phyloP scores from a whole-genome alignment of 1,140 invertebrate species.

The Lasioglossum baleicum region DNA sequence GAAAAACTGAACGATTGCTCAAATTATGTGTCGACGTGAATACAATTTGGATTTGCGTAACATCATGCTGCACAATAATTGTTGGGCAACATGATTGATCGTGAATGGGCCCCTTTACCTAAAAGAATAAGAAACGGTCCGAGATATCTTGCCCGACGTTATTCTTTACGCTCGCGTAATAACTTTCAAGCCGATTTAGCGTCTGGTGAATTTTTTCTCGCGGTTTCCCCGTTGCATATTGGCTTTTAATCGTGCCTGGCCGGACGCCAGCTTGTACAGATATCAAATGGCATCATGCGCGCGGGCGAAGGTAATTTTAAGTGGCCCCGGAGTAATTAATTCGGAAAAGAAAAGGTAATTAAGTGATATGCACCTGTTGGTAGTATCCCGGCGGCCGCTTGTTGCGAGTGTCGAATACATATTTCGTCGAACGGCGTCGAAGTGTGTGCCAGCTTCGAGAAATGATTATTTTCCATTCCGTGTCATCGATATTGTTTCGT shows the following conservation, averaged over 20 bases:
- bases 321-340: conserved; percentile 46
- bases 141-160: too few relatives aligned
- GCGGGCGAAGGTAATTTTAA: conserved; percentile 52
- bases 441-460: background rate
- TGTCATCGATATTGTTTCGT: background rate
- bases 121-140: too few relatives aligned
- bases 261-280: conserved; percentile 34
- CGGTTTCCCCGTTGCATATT: conserved; percentile 44
- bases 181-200: conserved; percentile 22
- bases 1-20: too few relatives aligned
- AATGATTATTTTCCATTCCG: conserved; percentile 2
- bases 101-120: too few relatives aligned
- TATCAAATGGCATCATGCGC: conserved; percentile 33
- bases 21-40: too few relatives aligned
- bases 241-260: conserved; percentile 53
- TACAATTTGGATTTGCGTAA: too few relatives aligned
- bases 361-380: conserved; percentile 51
- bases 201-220: conserved; percentile 4
- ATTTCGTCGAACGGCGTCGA: background rate
- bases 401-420: conserved; percentile 5
- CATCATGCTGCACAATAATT: too few relatives aligned
- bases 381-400: background rate
- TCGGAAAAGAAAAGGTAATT: conserved; percentile 42
- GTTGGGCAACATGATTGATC: too few relatives aligned
- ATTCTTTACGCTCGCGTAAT: background rate